Percentiles rank a stretch among this genome's conserved stretches.
These are phyloP conservation scores for Dinothrombium tinctorium DNA, from an alignment of 1,140 invertebrate genomes.

Conservation along the genomic window DNA sequence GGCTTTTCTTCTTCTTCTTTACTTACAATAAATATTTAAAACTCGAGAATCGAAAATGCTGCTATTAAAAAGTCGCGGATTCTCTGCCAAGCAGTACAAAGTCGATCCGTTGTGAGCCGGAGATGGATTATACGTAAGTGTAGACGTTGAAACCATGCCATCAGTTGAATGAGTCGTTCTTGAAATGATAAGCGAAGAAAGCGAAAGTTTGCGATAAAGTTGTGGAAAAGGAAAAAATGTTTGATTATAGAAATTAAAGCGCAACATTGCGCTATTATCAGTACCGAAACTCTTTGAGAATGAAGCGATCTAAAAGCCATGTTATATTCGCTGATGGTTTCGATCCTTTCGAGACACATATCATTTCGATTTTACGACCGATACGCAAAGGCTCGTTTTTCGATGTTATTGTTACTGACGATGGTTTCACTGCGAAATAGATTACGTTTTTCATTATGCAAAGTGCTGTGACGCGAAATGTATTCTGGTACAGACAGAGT, in stretches of 20 bases:
- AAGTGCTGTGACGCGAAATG: too few relatives aligned
- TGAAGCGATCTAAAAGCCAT: constrained; percentile 27
- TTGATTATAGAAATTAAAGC: neutral
- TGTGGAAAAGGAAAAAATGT: neutral
- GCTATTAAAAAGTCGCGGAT: constrained; percentile 43
- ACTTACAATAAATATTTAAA: constrained; percentile 67
- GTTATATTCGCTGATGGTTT: constrained; percentile 55
- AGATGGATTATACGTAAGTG: neutral
- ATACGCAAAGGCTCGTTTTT: constrained; percentile 6
- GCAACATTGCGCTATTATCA: neutral
- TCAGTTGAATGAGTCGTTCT: neutral
- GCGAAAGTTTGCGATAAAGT: neutral
- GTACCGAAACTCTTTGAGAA: neutral
- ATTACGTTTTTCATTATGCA: too few relatives aligned
- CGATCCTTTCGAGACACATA: constrained; percentile 60
- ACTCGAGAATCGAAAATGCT: constrained; percentile 53
- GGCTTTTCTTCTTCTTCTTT: too few relatives aligned
- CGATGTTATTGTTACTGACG: constrained; percentile 32
- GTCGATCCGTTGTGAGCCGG: constrained; percentile 50
- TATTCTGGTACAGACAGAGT: too few relatives aligned
- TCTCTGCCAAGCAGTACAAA: constrained; percentile 52
- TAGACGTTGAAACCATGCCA: neutral
- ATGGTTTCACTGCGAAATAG: constrained; percentile 44
- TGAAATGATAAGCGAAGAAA: neutral
- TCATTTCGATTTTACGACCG: constrained; percentile 35